A percentile compares a stretch with the other conserved stretches of the same genome.
These are phyloP conservation scores for Acanthornis magna DNA, from an alignment of 2,797 vertebrate genomes.

Conservation along the genomic window DNA sequence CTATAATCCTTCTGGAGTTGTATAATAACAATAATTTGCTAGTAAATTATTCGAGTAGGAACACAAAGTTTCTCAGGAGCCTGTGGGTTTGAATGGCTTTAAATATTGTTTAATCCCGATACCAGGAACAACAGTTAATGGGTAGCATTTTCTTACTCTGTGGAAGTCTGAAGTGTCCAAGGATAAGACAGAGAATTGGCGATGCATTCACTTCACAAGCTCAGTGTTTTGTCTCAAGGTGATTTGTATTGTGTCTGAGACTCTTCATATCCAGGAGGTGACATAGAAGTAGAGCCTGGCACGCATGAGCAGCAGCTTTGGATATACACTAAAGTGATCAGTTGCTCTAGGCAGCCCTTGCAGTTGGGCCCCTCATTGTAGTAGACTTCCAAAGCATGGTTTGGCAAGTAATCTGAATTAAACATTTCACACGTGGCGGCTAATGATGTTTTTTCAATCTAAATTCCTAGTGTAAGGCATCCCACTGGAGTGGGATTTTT, in stretches of 20 bases:
- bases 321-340: not conserved
- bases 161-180: not conserved
- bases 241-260: not conserved
- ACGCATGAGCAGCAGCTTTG: not conserved
- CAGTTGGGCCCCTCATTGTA: not conserved
- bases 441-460: not conserved
- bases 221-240: not conserved
- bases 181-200: not conserved
- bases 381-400: not conserved
- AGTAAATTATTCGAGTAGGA: not conserved
- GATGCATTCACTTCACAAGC: not conserved
- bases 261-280: not conserved
- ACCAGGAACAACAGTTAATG: not conserved
- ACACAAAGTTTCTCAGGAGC: not conserved
- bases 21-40: not conserved
- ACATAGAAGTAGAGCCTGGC: not conserved
- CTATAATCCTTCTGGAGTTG: not conserved
- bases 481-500: not conserved
- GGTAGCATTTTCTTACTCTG: not conserved
- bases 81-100: not conserved
- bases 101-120: not conserved
- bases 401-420: not conserved
- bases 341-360: not conserved
- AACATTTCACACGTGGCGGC: not conserved
- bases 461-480: not conserved